Base-by-base conservation (phyloP, 2,113 vertebrate species). In the Chauna torquata region DNA sequence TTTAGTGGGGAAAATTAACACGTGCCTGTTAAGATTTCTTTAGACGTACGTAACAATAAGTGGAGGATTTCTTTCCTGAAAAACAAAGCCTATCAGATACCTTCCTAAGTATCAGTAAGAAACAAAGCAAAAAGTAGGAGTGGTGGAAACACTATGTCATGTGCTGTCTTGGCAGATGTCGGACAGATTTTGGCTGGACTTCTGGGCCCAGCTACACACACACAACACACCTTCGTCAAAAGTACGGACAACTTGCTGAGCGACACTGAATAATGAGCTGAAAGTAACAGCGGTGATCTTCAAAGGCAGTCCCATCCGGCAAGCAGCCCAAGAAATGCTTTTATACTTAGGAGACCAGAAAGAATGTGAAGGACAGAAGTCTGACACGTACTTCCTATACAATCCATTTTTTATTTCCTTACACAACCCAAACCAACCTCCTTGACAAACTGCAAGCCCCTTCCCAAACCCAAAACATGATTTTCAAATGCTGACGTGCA, bases 61-160 rank as follows among this genome's bases (percentile, higher is more conserved):
- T 4, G 20, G 20, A 89, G 30, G 42, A 71, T 74, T 84, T 82
- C 5, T 80, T 4, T 28, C 71, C 32, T 22, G 6, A 18, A 52
- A 47, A 69, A 34, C 27, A 47, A 32, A 61, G 59, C 2, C 0
- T 8, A 76, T n/a, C 45, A 69, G 76, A 7, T 1, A 9, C 0
- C 3, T 40, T 44, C 38, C 42, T 64, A 62, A 54, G 59, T 1
- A 22, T 18, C 4, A 5, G 55, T 32, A 64, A 79, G 19, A 64
- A 80, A 3, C 9, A 22, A 86, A 88, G 69, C 16, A 19, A 49
- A 62, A 81, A 69, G 54, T 0, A 69, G 69, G 34, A 89, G 32
- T 1, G 32, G 22, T 4, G 32, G 74, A 7, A 61, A 81, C 55
- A 4, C 62, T 44, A 2, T 0, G 5, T 32, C 30, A 2, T 4